Conservation (phyloP, 2,113 vertebrate genomes). For the Halcyon senegalensis region DNA sequence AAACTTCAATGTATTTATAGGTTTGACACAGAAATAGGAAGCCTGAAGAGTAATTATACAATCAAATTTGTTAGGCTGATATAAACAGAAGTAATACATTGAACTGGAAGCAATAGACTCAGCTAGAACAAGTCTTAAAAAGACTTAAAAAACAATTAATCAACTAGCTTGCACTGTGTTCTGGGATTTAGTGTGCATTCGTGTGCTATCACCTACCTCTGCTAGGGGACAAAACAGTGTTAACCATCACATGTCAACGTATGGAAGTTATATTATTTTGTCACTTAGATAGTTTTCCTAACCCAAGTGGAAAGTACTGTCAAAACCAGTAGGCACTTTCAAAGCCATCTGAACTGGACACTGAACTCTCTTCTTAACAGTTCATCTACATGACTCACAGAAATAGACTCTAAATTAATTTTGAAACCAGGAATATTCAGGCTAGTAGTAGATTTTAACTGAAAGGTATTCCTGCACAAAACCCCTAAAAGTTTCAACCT, state of each 20-base stretch:
- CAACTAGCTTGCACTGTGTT: background rate
- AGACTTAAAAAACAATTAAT: background rate
- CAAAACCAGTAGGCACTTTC: background rate
- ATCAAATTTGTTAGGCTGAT: background rate
- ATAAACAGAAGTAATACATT: background rate
- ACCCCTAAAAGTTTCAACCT: background rate
- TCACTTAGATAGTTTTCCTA: background rate
- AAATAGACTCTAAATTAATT: background rate
- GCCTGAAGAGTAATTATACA: background rate
- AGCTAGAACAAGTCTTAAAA: background rate
- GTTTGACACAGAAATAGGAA: background rate
- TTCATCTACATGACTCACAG: background rate
- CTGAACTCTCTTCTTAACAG: background rate
- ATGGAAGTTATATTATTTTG: background rate
- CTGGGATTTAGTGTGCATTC: background rate
- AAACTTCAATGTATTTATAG: background rate
- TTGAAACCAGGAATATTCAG: background rate
- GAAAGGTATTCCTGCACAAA: background rate
- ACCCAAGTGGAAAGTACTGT: background rate
- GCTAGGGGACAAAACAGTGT: background rate
- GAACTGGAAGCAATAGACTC: background rate
- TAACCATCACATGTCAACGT: background rate
- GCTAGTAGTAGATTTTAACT: background rate
- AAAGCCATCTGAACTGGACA: background rate
- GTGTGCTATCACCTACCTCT: background rate